Percentiles rank a stretch among this genome's conserved stretches.
Conservation (phyloP, 1,140 invertebrate genomes). For the Teleogryllus occipitalis region DNA sequence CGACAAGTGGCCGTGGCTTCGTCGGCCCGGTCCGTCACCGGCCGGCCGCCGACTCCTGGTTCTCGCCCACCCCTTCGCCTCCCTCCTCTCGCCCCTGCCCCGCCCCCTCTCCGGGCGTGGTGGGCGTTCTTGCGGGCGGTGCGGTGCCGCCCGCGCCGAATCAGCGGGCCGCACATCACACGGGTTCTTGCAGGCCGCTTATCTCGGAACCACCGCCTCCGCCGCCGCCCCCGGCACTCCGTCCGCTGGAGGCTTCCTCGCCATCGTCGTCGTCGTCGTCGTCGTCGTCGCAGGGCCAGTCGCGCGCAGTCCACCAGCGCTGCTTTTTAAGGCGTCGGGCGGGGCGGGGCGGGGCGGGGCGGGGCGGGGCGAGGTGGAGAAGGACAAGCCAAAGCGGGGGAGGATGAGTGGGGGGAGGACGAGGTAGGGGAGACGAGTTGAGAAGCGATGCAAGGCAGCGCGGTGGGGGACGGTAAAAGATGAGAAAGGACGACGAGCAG, state of each 20-base stretch:
- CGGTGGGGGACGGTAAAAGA: no score
- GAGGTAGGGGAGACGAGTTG: no score
- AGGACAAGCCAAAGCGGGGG: no score
- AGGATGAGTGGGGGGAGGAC: no score
- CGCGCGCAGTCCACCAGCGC: no score
- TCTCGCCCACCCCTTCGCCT: background rate
- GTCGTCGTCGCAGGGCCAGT: background rate
- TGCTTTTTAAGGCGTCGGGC: no score
- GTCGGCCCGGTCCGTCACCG: background rate
- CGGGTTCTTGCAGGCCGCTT: background rate
- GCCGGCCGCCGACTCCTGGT: background rate
- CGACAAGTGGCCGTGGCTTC: no score
- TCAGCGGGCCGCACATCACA: background rate
- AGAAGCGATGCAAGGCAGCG: no score
- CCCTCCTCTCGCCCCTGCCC: background rate
- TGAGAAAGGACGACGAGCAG: no score
- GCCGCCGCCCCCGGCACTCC: background rate
- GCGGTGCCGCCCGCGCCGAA: background rate
- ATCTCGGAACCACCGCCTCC: background rate
- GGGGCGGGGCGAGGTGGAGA: no score
- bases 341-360: no score
- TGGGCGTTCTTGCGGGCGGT: background rate
- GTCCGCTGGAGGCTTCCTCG: background rate
- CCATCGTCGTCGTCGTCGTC: background rate
- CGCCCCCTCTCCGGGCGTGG: no score